Evolutionary conservation across 2,888 invertebrate genomes (phyloP), one percentile per base, ranked within the genome.

Genomic region (Tiphia femorata): DNA sequence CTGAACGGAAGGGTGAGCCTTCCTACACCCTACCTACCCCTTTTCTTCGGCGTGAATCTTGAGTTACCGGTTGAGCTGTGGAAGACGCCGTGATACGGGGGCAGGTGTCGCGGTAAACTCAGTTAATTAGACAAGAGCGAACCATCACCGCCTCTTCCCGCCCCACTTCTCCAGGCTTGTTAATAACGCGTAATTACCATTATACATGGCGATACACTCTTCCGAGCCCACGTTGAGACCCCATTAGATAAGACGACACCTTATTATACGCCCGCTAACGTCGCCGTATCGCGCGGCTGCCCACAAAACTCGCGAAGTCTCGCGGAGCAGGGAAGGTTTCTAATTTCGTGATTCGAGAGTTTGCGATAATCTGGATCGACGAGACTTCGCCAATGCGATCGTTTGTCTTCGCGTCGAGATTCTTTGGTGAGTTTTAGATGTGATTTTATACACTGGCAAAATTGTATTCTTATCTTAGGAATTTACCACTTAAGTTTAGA

Each of bases 111-210:
- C 81, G 80, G 82, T 83, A 83, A 83, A 83, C 81, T 83, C 82
- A 77, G 83, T 83, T 83, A 83, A 83, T 83, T 82, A 83, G 83
- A 83, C 83, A 82, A 82, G 82, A 83, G 80, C 77, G 80, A 82
- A 81, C 80, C 81, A 77, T 80, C 83, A 76, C 62, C 62, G 49
- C 70, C 70, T 70, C 63, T 68, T 62, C 58, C 67, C 75, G 69
- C 73, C 72, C 73, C 74, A n/a, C n/a, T n/a, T n/a, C n/a, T n/a
- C 73, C 72, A 79, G 80, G 82, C 83, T 83, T 83, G 82, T 83
- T 83, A 83, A 83, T 83, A 83, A 82, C 82, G 81, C 82, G 80
- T 83, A 83, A 83, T 83, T 83, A 81, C 82, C 80, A 80, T 83
- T 83, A 83, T 83, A 83, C 82, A 81, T 77, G 80, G 78, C 82